Evolutionary conservation across 2,797 vertebrate genomes (phyloP).

Genomic region (Nannoperca australis): DNA sequence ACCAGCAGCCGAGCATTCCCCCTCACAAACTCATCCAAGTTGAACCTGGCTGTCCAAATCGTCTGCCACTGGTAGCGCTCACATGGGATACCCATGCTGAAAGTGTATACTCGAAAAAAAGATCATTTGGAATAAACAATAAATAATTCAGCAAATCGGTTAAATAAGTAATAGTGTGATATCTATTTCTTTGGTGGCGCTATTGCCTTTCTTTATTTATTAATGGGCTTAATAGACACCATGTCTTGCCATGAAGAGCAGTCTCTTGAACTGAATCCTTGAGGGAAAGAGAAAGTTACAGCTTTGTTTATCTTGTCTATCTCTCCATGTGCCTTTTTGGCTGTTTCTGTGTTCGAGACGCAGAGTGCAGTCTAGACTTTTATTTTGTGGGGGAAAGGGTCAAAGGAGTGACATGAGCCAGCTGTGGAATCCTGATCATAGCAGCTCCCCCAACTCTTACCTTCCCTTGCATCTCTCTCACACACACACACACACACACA

Average conservation of each 20-base stretch:
- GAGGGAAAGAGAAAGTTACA: conserved; percentile 73
- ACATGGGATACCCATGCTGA: conserved; percentile 79
- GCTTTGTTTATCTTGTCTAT: conserved; percentile 66
- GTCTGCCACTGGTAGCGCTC: conserved; percentile 63
- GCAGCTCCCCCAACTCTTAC: conserved; percentile 54
- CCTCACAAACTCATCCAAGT: conserved; percentile 72
- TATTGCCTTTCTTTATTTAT: conserved; percentile 84
- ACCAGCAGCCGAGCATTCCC: conserved; percentile 54
- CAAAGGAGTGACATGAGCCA: conserved; percentile 84
- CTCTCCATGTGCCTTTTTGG: conserved; percentile 48
- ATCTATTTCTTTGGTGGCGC: conserved; percentile 85
- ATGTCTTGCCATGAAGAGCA: conserved; percentile 73
- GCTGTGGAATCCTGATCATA: conserved; percentile 81
- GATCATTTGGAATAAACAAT: conserved; percentile 86
- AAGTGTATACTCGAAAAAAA: conserved; percentile 79
- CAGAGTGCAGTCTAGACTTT: conserved; percentile 76
- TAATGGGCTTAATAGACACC: conserved; percentile 83
- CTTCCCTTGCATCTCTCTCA: conserved; percentile 43
- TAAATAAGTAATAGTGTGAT: conserved; percentile 87
- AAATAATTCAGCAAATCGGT: conserved; percentile 82
- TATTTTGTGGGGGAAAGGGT: conserved; percentile 74
- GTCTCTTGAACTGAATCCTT: conserved; percentile 71
- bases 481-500: conserved; percentile 25
- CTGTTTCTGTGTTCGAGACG: conserved; percentile 52
- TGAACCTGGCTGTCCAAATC: conserved; percentile 77